phyloP scores from a whole-genome alignment of 2,888 invertebrate species.

The Orchesella flavescens region DNA sequence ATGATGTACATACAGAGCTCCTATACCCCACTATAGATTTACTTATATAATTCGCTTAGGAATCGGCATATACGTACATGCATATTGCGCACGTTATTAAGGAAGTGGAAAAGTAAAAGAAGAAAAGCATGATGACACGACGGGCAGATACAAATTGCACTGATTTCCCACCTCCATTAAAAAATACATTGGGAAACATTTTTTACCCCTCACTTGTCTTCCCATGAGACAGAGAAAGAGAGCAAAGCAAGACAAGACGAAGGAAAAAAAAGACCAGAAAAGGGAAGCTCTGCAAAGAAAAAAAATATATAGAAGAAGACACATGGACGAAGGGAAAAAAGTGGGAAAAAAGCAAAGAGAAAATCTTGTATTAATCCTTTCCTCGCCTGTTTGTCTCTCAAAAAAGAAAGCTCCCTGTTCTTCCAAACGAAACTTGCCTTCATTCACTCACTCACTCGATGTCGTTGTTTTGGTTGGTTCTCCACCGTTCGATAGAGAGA shows the following conservation, averaged over 20 bases:
- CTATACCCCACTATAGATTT: neutral
- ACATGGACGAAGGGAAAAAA: neutral
- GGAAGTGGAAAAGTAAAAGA: neutral
- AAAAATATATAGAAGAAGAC: slow-evolving; percentile 6
- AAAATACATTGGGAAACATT: slow-evolving; percentile 63
- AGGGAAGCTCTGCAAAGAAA: neutral
- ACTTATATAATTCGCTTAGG: neutral
- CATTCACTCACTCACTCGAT: slow-evolving; percentile 12
- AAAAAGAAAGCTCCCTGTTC: neutral
- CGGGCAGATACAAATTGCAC: slow-evolving; percentile 67
- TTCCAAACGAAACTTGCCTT: neutral
- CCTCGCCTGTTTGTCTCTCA: neutral
- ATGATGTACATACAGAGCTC: neutral
- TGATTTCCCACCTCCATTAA: slow-evolving; percentile 68
- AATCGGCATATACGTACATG: neutral
- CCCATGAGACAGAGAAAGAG: slow-evolving; percentile 9
- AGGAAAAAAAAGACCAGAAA: neutral
- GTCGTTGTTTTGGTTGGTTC: neutral
- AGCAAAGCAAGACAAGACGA: neutral
- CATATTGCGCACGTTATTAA: neutral
- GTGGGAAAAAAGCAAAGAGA: slow-evolving; percentile 15
- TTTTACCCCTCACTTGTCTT: slow-evolving; percentile 36
- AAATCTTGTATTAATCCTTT: slow-evolving; percentile 29
- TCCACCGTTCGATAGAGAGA: slow-evolving; percentile 2
- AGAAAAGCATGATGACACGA: slow-evolving; percentile 52